These are phyloP conservation scores for Eupithecia pulchellata DNA, from an alignment of 2,888 invertebrate genomes.

Conservation along the genomic window DNA sequence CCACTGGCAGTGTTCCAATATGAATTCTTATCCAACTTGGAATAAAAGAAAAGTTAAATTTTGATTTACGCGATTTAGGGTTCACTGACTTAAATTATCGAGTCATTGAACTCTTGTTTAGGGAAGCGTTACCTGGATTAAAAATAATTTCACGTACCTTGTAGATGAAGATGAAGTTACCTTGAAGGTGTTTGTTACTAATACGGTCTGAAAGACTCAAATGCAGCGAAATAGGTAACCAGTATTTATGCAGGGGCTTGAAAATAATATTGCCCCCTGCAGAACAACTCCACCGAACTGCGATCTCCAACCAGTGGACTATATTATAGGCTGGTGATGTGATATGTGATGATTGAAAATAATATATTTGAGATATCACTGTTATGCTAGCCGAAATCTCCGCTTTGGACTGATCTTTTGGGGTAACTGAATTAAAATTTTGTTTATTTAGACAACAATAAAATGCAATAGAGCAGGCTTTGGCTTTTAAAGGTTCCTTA, in stretches of 20 bases:
- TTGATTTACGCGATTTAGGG: conserved; percentile 31
- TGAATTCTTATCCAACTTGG: conserved; percentile 29
- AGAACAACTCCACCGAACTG: too few relatives aligned
- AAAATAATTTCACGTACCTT: too few relatives aligned
- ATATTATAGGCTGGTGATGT: too few relatives aligned
- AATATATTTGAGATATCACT: not conserved
- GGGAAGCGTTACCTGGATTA: not conserved
- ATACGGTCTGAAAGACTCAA: not conserved
- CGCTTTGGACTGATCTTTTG: not conserved
- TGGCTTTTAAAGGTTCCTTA: too few relatives aligned
- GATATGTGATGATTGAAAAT: too few relatives aligned
- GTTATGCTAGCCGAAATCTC: not conserved
- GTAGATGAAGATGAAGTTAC: not conserved
- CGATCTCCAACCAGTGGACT: too few relatives aligned
- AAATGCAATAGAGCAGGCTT: too few relatives aligned
- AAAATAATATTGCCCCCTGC: not conserved
- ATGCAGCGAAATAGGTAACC: not conserved
- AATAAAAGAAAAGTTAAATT: conserved; percentile 34
- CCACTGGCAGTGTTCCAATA: conserved; percentile 27
- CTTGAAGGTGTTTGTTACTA: not conserved
- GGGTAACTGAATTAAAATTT: not conserved
- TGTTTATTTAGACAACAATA: too few relatives aligned
- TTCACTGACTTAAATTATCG: conserved; percentile 19
- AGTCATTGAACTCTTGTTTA: not conserved
- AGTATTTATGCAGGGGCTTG: not conserved